A percentile compares a stretch with the other conserved stretches of the same genome.
Conservation (phyloP, 2,888 invertebrate species). For the Pemphredon lugubris region DNA sequence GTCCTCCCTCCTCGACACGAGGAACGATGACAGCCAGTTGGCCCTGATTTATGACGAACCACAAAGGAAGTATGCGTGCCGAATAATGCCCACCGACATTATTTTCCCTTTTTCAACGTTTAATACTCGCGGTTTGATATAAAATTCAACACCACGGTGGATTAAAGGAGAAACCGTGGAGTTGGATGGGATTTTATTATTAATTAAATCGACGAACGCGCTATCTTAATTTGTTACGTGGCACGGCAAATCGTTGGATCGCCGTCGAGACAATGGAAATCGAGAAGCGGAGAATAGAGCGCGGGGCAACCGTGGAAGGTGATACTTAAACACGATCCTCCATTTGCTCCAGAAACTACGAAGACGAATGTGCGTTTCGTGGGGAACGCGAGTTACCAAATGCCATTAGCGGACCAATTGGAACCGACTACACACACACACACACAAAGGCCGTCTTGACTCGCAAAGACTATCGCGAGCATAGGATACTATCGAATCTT, state of each 20-base stretch:
- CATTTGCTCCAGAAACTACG: conserved; percentile 43
- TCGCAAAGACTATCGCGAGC: too few relatives aligned
- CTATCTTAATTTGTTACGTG: too few relatives aligned
- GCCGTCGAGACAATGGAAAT: too few relatives aligned
- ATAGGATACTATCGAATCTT: too few relatives aligned
- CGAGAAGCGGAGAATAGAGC: too few relatives aligned
- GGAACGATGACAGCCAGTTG: conserved; percentile 40
- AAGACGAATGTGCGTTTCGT: conserved; percentile 50
- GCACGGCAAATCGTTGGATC: too few relatives aligned
- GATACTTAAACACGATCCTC: conserved; percentile 19
- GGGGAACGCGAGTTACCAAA: conserved; percentile 50
- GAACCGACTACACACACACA: too few relatives aligned
- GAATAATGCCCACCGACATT: conserved; percentile 38
- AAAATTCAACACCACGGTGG: too few relatives aligned
- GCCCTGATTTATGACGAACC: conserved; percentile 35
- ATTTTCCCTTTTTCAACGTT: conserved; percentile 14
- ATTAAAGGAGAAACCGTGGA: too few relatives aligned
- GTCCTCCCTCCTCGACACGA: conserved; percentile 36
- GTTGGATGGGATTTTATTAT: too few relatives aligned
- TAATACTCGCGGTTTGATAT: too few relatives aligned
- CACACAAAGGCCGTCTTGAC: conserved; percentile 49
- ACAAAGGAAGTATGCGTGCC: conserved; percentile 18
- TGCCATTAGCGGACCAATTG: conserved; percentile 60
- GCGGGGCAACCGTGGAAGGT: conserved; percentile 14
- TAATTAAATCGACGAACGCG: too few relatives aligned